Base-by-base conservation (phyloP, 2,797 vertebrate genomes). In the Leucoraja ocellata region DNA sequence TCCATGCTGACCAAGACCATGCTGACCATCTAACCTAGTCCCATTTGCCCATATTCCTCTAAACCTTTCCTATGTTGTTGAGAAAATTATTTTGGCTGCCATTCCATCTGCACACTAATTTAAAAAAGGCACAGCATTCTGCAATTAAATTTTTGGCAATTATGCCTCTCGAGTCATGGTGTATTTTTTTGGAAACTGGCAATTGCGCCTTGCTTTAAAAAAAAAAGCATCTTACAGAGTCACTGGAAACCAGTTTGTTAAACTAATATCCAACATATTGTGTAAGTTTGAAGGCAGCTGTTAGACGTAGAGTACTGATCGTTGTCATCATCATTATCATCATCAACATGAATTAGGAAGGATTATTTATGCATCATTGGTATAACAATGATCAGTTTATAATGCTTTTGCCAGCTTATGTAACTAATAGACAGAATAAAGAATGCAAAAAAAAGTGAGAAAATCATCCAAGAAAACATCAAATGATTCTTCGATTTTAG, bases 371-470 rank as follows among this genome's bases (percentile, higher is more conserved):
- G 36, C 68, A 25, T 73, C 65, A 73, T 32, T 91, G 88, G 36
- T 73, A 91, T 73, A 91, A 91, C 88, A 91, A 91, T 91, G 28
- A 91, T 73, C 39, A 25, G 88, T 91, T 73, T 73, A 13, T 39
- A 46, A 73, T 74, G 68, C 68, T 73, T 73, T 91, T 68, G 65
- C 68, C 88, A 91, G 39, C 88, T 73, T 36, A 91, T 36, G 32
- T 54, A 25, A 73, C 73, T 46, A 91, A 91, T 39, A 39, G 68
- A 9, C 88, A 39, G 88, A 73, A 11, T 18, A 74, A 71, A 65
- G 10, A 18, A 54, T 54, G 46, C 46, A 54, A 73, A 21, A 36
- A 91, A 71, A 7, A 71, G 21, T 90, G 63, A 73, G 32, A 13
- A n/a, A 61, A 9, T 68, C 68, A 71, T 18, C 65, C 23, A 71